These are phyloP conservation scores for Hyles lineata DNA, from an alignment of 2,888 invertebrate species.

Conservation along the genomic window DNA sequence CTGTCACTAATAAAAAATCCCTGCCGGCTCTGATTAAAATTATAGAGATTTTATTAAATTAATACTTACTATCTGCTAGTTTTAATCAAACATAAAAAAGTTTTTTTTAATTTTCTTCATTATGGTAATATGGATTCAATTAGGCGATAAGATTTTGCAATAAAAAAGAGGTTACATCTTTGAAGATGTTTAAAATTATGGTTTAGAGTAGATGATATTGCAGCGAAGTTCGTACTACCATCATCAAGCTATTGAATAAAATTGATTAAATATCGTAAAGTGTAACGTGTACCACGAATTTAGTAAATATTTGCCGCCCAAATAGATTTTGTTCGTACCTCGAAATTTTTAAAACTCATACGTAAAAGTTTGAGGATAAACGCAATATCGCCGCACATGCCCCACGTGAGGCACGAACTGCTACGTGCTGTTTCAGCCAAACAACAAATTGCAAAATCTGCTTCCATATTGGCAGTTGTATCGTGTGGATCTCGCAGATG, in stretches of 20 bases:
- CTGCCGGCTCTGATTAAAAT: constrained; percentile 1
- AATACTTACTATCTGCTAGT: background rate
- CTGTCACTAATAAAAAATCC: constrained; percentile 9
- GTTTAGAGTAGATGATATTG: too few species aligned
- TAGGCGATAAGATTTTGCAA: too few species aligned
- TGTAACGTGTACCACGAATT: background rate
- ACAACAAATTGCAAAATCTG: constrained; percentile 20
- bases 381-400: constrained; percentile 11
- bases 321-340: background rate
- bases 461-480: background rate
- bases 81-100: too few species aligned
- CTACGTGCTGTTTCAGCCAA: background rate
- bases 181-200: too few species aligned
- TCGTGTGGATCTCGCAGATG: constrained; percentile 7
- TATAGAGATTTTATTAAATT: background rate
- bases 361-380: constrained; percentile 9
- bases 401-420: constrained; percentile 15
- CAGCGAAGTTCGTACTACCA: too few species aligned
- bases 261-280: too few species aligned
- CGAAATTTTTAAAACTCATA: constrained; percentile 5
- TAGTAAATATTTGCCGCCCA: background rate
- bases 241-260: too few species aligned
- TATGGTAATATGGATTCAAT: too few species aligned
- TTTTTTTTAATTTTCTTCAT: too few species aligned
- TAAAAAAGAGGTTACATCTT: too few species aligned